These are phyloP conservation scores for Furcifer pardalis DNA, from an alignment of 2,797 vertebrate genomes.

Conservation along the genomic window DNA sequence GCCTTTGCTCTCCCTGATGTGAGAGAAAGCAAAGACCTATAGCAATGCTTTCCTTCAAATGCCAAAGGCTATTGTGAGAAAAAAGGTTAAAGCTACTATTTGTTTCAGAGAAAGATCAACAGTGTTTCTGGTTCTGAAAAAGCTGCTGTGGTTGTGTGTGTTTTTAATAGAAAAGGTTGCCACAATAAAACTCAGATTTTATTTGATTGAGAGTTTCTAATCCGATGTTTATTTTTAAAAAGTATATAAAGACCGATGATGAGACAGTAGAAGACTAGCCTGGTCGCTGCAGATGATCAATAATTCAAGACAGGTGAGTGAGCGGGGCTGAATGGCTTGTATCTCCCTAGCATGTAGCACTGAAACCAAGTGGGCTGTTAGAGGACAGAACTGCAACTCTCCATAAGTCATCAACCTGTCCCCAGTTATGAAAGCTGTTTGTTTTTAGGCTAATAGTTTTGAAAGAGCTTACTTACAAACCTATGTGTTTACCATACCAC, in stretches of 20 bases:
- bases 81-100: neutral
- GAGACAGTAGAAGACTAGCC: neutral
- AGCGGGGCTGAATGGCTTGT: neutral
- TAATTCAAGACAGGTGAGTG: neutral
- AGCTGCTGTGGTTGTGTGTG: too few species aligned
- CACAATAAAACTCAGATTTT: neutral
- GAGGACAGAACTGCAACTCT: neutral
- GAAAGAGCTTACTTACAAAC: neutral
- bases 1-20: neutral
- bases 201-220: neutral
- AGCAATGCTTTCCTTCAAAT: slow-evolving; percentile 1
- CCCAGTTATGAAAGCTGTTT: neutral
- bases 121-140: neutral
- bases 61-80: neutral
- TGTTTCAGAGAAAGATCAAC: slow-evolving; percentile 1
- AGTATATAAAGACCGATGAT: neutral
- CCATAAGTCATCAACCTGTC: too few species aligned
- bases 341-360: too few species aligned
- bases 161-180: too few species aligned
- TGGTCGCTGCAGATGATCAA: neutral
- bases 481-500: neutral
- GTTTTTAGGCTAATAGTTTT: neutral
- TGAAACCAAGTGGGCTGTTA: neutral
- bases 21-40: neutral
- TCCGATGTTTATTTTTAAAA: slow-evolving; percentile 1